Conservation (phyloP, 1,140 invertebrate species). For the Neodiprion fabricii region DNA sequence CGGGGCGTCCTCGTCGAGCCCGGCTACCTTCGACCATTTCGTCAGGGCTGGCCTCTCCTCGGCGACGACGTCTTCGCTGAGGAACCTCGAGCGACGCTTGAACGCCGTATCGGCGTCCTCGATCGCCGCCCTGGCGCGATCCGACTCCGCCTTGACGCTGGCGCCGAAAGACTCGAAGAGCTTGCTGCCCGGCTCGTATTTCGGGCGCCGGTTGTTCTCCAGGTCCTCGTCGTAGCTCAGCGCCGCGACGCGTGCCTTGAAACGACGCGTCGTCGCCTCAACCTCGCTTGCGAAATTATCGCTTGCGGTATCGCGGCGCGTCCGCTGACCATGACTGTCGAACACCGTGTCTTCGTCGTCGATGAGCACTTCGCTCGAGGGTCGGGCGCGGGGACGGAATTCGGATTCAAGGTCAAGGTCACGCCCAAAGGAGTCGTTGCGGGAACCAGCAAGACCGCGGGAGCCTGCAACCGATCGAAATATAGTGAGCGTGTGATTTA, state of each 20-base stretch:
- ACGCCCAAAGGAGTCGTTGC: slow-evolving; percentile 44
- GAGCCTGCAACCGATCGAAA: slow-evolving; percentile 52
- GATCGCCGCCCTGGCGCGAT: slow-evolving; percentile 31
- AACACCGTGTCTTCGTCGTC: slow-evolving; percentile 56
- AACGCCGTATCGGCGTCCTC: slow-evolving; percentile 45
- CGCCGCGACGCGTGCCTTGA: slow-evolving; percentile 43
- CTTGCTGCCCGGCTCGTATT: slow-evolving; percentile 25
- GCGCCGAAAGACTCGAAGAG: slow-evolving; percentile 23
- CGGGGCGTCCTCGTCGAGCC: slow-evolving; percentile 35
- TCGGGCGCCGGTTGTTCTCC: slow-evolving; percentile 20
- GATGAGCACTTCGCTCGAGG: slow-evolving; percentile 33
- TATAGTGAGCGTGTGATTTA: slow-evolving; percentile 20
- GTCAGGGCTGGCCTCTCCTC: slow-evolving; percentile 53
- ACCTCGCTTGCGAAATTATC: slow-evolving; percentile 54
- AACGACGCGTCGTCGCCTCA: slow-evolving; percentile 43
- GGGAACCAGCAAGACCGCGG: slow-evolving; percentile 53
- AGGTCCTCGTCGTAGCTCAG: slow-evolving; percentile 36
- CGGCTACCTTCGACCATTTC: slow-evolving; percentile 51
- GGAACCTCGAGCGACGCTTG: slow-evolving; percentile 47
- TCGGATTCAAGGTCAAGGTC: slow-evolving; percentile 55
- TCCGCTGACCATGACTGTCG: slow-evolving; percentile 56
- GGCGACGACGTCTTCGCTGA: slow-evolving; percentile 57
- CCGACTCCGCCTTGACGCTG: slow-evolving; percentile 21
- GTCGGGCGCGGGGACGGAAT: slow-evolving; percentile 35
- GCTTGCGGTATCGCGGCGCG: slow-evolving; percentile 39